Conservation (phyloP, 2,113 vertebrate genomes). For the Neomonachus schauinslandi region DNA sequence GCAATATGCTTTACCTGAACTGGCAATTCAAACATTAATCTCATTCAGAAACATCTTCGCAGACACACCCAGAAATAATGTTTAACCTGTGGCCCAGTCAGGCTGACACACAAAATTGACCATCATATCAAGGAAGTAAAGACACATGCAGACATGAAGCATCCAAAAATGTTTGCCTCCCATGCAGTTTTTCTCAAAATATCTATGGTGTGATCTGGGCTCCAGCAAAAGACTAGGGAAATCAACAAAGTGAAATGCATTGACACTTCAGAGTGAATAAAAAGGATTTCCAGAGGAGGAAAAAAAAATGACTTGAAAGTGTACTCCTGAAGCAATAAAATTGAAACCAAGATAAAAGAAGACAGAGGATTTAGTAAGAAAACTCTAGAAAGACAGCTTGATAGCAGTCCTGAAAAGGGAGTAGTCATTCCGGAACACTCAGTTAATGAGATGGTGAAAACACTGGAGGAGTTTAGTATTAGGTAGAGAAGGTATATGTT, state of each 20-base stretch:
- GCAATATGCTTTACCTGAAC: neutral
- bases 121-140: neutral
- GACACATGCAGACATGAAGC: neutral
- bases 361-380: neutral
- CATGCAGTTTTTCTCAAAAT: neutral
- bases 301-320: neutral
- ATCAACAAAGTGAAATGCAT: neutral
- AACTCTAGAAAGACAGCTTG: neutral
- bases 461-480: fast-evolving
- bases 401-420: neutral
- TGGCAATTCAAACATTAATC: neutral
- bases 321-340: neutral
- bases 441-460: no score
- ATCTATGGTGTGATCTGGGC: neutral
- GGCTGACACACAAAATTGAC: neutral
- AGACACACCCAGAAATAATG: neutral
- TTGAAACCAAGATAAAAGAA: neutral
- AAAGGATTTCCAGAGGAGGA: neutral
- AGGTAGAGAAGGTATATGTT: neutral
- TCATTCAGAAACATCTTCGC: neutral
- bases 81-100: neutral
- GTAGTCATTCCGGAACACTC: neutral
- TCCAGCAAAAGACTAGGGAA: neutral
- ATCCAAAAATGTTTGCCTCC: neutral
- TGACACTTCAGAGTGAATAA: neutral